phyloP scores from a whole-genome alignment of 92 coral and sea anemone genomes.

The Porites cylindrica region DNA sequence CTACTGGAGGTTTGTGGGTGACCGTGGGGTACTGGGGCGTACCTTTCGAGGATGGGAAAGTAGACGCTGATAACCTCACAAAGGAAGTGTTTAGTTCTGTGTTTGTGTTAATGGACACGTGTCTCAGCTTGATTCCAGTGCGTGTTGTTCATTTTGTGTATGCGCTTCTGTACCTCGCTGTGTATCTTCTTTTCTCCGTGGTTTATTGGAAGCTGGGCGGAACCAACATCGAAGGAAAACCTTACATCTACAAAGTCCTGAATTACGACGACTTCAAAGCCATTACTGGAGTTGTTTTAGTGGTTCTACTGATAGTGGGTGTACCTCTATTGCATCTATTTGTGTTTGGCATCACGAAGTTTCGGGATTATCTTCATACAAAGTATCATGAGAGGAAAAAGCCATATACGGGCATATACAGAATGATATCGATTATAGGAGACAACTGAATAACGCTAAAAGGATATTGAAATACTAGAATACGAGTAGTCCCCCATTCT shows the following conservation, averaged over 20 bases:
- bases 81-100: slow-evolving; percentile 81
- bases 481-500: too few relatives aligned
- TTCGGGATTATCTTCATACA: slow-evolving; percentile 28
- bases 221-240: slow-evolving; percentile 65
- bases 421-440: not conserved
- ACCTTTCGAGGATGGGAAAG: slow-evolving; percentile 58
- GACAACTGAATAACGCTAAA: too few relatives aligned
- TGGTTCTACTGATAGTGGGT: slow-evolving; percentile 6
- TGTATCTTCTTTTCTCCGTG: slow-evolving; percentile 69
- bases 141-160: slow-evolving; percentile 75
- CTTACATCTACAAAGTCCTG: slow-evolving; percentile 71
- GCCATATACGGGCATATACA: not conserved
- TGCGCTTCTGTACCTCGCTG: slow-evolving; percentile 46
- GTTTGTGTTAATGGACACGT: slow-evolving; percentile 67
- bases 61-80: slow-evolving; percentile 68
- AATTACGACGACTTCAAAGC: slow-evolving; percentile 60
- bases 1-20: slow-evolving; percentile 71
- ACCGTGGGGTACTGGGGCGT: slow-evolving; percentile 82
- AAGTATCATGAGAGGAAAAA: not conserved
- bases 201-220: slow-evolving; percentile 82
- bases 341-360: slow-evolving; percentile 30
- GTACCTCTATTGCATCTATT: slow-evolving; percentile 27
- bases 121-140: slow-evolving; percentile 67
- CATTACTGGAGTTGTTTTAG: not conserved
- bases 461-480: too few relatives aligned